Base-by-base conservation (phyloP, 2,888 invertebrate species). In the Platycheirus albimanus region DNA sequence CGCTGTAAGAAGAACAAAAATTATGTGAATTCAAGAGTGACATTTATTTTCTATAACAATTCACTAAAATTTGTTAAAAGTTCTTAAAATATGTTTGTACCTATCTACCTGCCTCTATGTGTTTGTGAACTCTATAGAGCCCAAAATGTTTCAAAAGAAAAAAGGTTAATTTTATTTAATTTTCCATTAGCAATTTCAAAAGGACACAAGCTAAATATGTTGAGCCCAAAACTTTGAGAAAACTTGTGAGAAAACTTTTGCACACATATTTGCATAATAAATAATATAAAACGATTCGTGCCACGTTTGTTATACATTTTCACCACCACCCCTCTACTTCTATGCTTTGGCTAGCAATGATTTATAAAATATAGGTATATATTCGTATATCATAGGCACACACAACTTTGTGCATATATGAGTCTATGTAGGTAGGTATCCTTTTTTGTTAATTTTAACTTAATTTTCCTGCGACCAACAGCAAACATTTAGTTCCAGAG, bases 401-500 rank as follows among this genome's bases (percentile, higher is more conserved):
- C 8, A 33, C 24, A 8, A 33, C 30, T 33, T 8, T 4, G 7
- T 33, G 30, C 30, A 7, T 24, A 24, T 10, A 10, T n/a, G 38
- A 3, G n/a, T 41, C n/a, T n/a, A n/a, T n/a, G n/a, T n/a, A n/a
- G n/a, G n/a, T n/a, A n/a, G n/a, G 38, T 51, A 10, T 15, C 5
- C 5, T 17, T 36, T 66, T 67, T 30, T 43, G 51, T 43, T 52
- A 30, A 43, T 52, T 67, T 67, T 30, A 43, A 52, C n/a, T 38
- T 4, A 51, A 52, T 43, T 43, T 52, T 52, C 41, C 41, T 52
- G 43, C 10, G 28, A 33, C 66, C 28, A 20, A 41, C 19, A 51
- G 43, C 6, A 43, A 41, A 54, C 38, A 38, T 1, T 38, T 13
- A n/a, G n/a, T 8, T 3, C 38, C 3, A n/a, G n/a, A n/a, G 13